phyloP scores from a whole-genome alignment of 2,113 vertebrate genomes.

The Callaeas wilsoni region DNA sequence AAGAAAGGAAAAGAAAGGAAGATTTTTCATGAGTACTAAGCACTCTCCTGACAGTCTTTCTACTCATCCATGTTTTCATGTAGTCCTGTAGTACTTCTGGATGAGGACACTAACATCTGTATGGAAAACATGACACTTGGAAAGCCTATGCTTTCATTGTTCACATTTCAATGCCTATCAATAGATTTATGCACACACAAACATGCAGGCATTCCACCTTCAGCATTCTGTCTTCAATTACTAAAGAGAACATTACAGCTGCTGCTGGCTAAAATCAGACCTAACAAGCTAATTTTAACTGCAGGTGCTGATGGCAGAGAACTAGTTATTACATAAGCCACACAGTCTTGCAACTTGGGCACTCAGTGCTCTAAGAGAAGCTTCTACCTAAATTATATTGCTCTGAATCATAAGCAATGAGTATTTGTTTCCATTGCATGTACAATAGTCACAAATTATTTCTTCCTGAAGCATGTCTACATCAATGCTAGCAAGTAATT shows the following conservation, averaged over 20 bases:
- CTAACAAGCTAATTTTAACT: background rate
- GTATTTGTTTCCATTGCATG: background rate
- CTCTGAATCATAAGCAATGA: background rate
- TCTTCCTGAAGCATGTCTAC: background rate
- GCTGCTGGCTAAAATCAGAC: conserved; percentile 5
- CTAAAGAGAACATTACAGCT: background rate
- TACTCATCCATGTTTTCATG: background rate
- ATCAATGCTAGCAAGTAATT: background rate
- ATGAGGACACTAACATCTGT: background rate
- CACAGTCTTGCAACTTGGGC: background rate
- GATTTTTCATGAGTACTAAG: background rate
- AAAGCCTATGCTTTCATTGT: background rate
- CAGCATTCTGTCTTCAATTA: background rate
- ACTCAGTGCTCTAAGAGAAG: background rate
- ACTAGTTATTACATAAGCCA: background rate
- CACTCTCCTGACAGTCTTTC: background rate
- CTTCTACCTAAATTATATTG: background rate
- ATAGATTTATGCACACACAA: background rate
- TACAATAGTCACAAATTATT: background rate
- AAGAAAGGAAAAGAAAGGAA: no score
- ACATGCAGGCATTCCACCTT: background rate
- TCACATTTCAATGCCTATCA: background rate
- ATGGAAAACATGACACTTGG: background rate
- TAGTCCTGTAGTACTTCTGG: background rate
- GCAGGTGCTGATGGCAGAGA: background rate